Evolutionary conservation across 2,113 vertebrate genomes (phyloP), one percentile per base, ranked within the genome.

Genomic region (Cricetomys ansorgei): DNA sequence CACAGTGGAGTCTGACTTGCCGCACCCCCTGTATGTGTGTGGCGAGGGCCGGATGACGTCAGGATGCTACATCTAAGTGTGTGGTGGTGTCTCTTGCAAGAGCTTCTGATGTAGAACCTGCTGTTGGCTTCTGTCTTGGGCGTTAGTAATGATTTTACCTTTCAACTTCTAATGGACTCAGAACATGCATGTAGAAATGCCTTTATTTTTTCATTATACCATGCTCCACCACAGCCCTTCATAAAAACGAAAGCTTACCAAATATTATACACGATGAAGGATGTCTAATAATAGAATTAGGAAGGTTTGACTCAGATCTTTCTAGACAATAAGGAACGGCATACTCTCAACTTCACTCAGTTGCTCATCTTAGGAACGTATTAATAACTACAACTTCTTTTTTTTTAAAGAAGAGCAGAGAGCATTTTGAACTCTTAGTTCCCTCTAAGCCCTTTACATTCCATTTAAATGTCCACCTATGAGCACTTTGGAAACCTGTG

Each of bases 61-160:
- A 45, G 17, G 53, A 62, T 9, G 25, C 7, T 29, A 0, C 21
- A 0, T n/a, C 0, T 45, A 29, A 25, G 45, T 9, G 12, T 67
- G 73, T 73, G 53, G 29, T 37, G 17, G 13, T 0, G 0, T 48
- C 17, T 57, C 27, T 45, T 17, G 6, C 29, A 76, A n/a, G n/a
- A n/a, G 64, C 8, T n/a, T 79, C 19, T 79, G 6, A 55, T 31
- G 50, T 55, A 55, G 50, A 55, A 79, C 31, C 37, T 55, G 17
- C 34, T 19, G 34, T 8, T 31, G 2, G 3, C n/a, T 8, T 7
- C 50, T 7, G 10, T 23, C 27, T n/a, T 1, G 1, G 8, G 34
- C 6, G 5, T 7, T 9, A 0, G 53, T 12, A 31, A 53, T 6
- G 0, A 7, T 37, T n/a, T 83, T 45, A 81, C 57, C 40, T 29